Base-by-base conservation (phyloP, 2,888 invertebrate genomes). In the Orthosia cruda region DNA sequence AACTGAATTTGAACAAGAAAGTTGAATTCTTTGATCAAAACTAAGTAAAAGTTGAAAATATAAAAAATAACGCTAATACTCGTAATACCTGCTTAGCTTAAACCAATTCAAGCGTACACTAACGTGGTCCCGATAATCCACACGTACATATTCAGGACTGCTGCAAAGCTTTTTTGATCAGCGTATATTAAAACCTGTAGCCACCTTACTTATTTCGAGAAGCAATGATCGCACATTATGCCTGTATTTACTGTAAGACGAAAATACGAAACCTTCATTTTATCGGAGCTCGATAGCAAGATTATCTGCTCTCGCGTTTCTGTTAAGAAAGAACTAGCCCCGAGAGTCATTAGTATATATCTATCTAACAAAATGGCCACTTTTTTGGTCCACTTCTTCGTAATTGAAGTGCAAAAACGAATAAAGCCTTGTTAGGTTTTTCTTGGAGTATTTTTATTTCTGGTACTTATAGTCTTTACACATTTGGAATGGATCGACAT, bases 321-420 rank as follows among this genome's bases (percentile, higher is more conserved):
- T 72, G 16, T 85, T 68, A 40, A 79, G 66, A 83, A 83, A 74
- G 70, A 79, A 75, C 84, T 79, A 83, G 68, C 62, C 86, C 55
- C 84, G 71, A 23, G 75, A 62, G 73, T 83, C 84, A 76, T 88
- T 86, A 87, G 74, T 74, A 57, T 81, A 62, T 58, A 81, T 57
- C 65, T 65, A 55, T 58, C 61, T 16, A 70, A 70, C 62, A 67
- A 71, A 87, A 84, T 85, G n/a, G 67, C 72, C 63, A 73, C 77
- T 85, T 74, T 70, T 81, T 87, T 68, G 64, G 77, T 77, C 47
- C 79, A 78, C 58, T 82, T 71, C 74, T 77, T 70, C 68, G 83
- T 86, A 83, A 83, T 83, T 86, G 86, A 83, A 86, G 82, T 77
- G 71, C 77, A 76, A 82, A 82, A 82, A 68, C 67, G 57, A 75